Conservation (phyloP, 2,113 vertebrate species). For the Odocoileus virginianus region DNA sequence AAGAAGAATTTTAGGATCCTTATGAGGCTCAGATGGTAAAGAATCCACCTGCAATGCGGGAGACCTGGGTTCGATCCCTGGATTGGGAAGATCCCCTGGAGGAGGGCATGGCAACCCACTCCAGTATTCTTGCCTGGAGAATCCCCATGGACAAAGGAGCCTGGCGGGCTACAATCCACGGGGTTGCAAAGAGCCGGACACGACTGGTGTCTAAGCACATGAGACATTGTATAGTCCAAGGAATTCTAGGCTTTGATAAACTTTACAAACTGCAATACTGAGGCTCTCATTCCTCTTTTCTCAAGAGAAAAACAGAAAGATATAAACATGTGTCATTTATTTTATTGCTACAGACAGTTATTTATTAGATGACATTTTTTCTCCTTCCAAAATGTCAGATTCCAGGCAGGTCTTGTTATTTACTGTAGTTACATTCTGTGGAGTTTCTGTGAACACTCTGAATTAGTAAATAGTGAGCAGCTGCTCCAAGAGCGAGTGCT, state of each 20-base stretch:
- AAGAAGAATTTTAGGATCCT: neutral
- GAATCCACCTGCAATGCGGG: neutral
- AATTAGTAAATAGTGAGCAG: neutral
- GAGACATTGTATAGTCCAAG: neutral
- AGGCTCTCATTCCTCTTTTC: neutral
- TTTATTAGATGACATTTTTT: neutral
- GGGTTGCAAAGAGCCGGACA: neutral
- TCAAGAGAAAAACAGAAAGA: neutral
- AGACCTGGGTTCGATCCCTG: neutral
- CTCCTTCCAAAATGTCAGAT: neutral
- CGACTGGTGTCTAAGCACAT: neutral
- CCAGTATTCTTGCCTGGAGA: neutral
- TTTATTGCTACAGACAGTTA: neutral
- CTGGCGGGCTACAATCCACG: neutral
- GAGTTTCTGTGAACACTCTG: neutral
- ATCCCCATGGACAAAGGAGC: neutral
- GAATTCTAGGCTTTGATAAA: neutral
- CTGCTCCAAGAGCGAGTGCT: neutral
- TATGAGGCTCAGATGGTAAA: neutral
- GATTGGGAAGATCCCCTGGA: neutral
- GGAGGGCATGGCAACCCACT: neutral
- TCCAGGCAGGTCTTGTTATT: neutral
- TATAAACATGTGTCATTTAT: neutral
- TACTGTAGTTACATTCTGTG: neutral
- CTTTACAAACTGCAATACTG: neutral